Conservation (phyloP, 2,797 vertebrate genomes). For the Anguilla pacifica region DNA sequence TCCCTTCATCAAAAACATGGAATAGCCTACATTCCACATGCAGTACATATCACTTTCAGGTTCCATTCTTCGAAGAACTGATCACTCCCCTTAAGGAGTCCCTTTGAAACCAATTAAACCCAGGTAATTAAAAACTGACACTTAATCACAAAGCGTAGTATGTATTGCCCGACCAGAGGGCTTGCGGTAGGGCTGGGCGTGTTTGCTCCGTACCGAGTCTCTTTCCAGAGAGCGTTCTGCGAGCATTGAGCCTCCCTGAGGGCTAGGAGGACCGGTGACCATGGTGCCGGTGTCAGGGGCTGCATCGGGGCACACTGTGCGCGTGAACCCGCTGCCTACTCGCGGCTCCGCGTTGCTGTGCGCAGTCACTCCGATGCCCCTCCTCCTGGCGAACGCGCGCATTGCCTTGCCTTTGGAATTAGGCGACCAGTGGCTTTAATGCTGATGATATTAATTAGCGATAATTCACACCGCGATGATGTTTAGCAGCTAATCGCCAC, state of each 20-base stretch:
- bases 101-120: conserved; percentile 65
- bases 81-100: conserved; percentile 15
- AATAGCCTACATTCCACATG: not conserved
- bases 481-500: conserved; percentile 23
- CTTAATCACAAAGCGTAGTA: conserved; percentile 12
- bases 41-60: not conserved
- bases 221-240: conserved; percentile 36
- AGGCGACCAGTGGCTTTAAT: not conserved
- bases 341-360: not conserved
- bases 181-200: conserved; percentile 16
- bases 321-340: not conserved
- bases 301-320: not conserved
- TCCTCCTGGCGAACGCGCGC: not conserved
- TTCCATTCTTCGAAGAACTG: not conserved
- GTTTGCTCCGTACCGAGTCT: conserved; percentile 45
- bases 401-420: not conserved
- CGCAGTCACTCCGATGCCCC: not conserved
- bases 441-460: conserved; percentile 25
- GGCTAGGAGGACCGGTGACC: not conserved
- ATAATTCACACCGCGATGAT: conserved; percentile 21
- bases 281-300: not conserved
- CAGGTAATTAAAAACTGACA: conserved; percentile 46
- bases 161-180: conserved; percentile 47
- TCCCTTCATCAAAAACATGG: not conserved
- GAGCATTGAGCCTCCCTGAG: conserved; percentile 39